These are phyloP conservation scores for Brachyptera putata DNA, from an alignment of 2,888 invertebrate genomes.

Conservation along the genomic window DNA sequence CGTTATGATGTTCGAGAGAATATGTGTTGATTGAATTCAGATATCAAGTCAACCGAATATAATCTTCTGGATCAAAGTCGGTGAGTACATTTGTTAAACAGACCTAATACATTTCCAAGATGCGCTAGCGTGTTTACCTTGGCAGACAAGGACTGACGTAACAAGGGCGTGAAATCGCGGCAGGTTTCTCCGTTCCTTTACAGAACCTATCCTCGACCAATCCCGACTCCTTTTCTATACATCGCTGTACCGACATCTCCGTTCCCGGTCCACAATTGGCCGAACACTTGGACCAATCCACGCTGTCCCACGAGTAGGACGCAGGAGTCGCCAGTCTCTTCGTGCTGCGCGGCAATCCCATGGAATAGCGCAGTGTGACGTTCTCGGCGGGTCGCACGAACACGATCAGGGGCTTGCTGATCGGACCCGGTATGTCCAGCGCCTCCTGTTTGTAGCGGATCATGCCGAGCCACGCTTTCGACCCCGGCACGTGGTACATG, in stretches of 20 bases:
- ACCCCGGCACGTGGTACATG: slow-evolving; percentile 37
- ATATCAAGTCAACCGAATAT: too few relatives aligned
- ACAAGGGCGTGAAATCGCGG: slow-evolving; percentile 45
- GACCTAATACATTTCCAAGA: too few relatives aligned
- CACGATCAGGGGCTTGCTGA: slow-evolving; percentile 47
- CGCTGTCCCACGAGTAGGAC: slow-evolving; percentile 48
- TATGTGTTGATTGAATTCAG: too few relatives aligned
- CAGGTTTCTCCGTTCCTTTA: slow-evolving; percentile 38
- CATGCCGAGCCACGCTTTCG: slow-evolving; percentile 44
- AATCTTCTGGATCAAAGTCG: too few relatives aligned
- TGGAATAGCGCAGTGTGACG: slow-evolving; percentile 37
- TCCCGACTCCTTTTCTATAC: slow-evolving; percentile 50
- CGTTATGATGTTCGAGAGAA: too few relatives aligned
- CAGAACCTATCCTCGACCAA: slow-evolving; percentile 48
- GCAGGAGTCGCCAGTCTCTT: slow-evolving; percentile 36
- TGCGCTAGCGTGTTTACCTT: too few relatives aligned
- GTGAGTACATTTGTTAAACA: too few relatives aligned
- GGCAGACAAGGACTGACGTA: slow-evolving; percentile 49
- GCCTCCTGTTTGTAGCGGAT: slow-evolving; percentile 42
- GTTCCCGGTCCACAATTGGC: slow-evolving; percentile 53
- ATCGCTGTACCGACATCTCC: slow-evolving; percentile 43
- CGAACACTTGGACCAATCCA: slow-evolving; percentile 52
- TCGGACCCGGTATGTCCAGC: slow-evolving; percentile 50
- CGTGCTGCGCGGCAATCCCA: slow-evolving; percentile 41
- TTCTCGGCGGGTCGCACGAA: slow-evolving; percentile 37